A percentile compares a stretch with the other conserved stretches of the same genome.
phyloP scores from a whole-genome alignment of 2,888 invertebrate species.

The Magallana nippona region DNA sequence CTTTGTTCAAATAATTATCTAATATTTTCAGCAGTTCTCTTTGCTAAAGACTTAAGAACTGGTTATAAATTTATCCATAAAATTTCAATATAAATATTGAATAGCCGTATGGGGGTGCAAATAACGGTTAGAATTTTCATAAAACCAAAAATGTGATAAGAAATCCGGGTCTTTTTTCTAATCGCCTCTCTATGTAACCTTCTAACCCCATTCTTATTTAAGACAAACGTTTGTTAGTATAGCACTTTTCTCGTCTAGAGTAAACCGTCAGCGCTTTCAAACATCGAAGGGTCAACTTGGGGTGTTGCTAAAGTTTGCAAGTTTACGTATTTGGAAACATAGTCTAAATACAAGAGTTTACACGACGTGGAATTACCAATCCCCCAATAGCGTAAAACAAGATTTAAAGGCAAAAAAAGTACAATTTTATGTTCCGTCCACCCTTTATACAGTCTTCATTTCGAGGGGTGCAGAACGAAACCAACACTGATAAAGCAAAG shows the following conservation, averaged over 20 bases:
- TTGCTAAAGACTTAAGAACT: slow-evolving; percentile 35
- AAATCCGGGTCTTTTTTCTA: slow-evolving; percentile 7
- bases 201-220: slow-evolving; percentile 30
- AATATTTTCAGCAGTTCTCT: slow-evolving; percentile 35
- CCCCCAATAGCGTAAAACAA: slow-evolving; percentile 10
- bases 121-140: slow-evolving; percentile 31
- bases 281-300: slow-evolving; percentile 15
- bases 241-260: slow-evolving; percentile 22
- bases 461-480: slow-evolving; percentile 3
- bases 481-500: slow-evolving; percentile 9
- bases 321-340: slow-evolving; percentile 27
- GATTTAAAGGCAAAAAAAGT: not conserved
- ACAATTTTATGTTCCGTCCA: not conserved
- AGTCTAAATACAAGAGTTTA: slow-evolving; percentile 24
- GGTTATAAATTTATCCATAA: slow-evolving; percentile 38
- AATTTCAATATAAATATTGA: slow-evolving; percentile 39
- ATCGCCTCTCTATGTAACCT: slow-evolving; percentile 15
- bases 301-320: slow-evolving; percentile 15
- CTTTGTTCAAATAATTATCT: slow-evolving; percentile 35
- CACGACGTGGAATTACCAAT: slow-evolving; percentile 18
- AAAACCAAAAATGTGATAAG: slow-evolving; percentile 37
- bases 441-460: slow-evolving; percentile 2
- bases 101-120: slow-evolving; percentile 39
- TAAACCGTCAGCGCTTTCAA: slow-evolving; percentile 20
- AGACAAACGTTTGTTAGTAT: slow-evolving; percentile 36